Evolutionary conservation across 2,888 invertebrate species (phyloP), one percentile per base, ranked within the genome.

Genomic region (Sphaerophoria rueppellii): DNA sequence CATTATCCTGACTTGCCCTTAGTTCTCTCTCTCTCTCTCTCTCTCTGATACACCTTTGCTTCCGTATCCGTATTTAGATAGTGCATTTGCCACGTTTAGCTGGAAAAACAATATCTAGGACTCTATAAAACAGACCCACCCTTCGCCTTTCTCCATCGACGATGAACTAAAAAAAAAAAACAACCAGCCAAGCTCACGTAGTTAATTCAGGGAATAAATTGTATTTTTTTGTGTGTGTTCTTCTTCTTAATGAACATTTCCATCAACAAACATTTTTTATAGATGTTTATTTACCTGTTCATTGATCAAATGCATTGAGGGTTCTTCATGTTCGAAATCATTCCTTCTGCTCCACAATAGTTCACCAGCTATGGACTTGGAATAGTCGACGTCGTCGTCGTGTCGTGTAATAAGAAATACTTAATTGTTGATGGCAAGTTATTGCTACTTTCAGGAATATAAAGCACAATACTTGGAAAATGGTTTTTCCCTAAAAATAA

Each of bases 241-340:
- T 57, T 69, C 16, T 24, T 52, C 52, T 35, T 77, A 82, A 69
- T 73, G 70, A 58, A 65, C 63, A 60, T 78, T 82, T 78, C 82
- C 78, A 82, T 82, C 82, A 73, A 58, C 82, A 78, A 48, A 58
- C 63, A 63, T 46, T 73, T 78, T 69, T 40, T 69, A 50, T 57
- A 32, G 70, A 65, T 82, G 82, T 82, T 82, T 82, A 79, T 82
- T 82, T 82, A 82, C 82, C 82, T 82, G 82, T 63, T 71, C 78
- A 63, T 82, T 74, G 63, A 82, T 82, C 82, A 82, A 54, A 63
- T 61, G 55, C 16, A 16, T 52, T 70, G 24, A 24, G 24, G 24
- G 24, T 34, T n/a, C 54, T 60, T 12, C 67, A 61, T 24, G 6
- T 24, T 9, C 9, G 40, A 9, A 9, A 9, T 0, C 43, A 11